Evolutionary conservation across 2,797 vertebrate species (phyloP).

Genomic region (Aldrovandia affinis): DNA sequence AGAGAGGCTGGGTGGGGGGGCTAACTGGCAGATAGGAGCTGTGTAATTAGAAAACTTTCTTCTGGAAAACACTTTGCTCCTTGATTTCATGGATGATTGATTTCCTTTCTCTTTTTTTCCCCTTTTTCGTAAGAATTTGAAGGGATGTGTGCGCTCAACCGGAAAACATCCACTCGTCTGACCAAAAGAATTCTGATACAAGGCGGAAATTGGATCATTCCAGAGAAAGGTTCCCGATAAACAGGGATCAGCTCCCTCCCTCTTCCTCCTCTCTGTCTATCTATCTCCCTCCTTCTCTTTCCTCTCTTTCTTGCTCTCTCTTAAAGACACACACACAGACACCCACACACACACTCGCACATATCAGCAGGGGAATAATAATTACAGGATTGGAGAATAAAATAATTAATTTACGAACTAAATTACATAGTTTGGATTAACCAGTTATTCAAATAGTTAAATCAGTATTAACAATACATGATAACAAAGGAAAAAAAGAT

Average conservation of each 20-base stretch:
- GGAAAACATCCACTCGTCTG: slow-evolving; percentile 16
- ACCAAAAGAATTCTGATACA: slow-evolving; percentile 16
- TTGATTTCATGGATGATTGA: slow-evolving; percentile 24
- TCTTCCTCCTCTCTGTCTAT: not conserved
- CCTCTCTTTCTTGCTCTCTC: not conserved
- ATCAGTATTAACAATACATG: no score
- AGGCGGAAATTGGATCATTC: slow-evolving; percentile 18
- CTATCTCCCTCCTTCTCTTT: not conserved
- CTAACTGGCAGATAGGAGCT: not conserved
- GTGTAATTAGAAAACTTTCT: slow-evolving; percentile 18
- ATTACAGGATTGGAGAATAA: not conserved
- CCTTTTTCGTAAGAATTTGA: not conserved
- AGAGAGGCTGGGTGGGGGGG: not conserved
- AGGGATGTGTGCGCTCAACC: not conserved
- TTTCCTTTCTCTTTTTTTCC: not conserved
- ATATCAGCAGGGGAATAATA: not conserved
- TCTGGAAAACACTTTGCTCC: slow-evolving; percentile 17
- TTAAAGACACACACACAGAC: no score
- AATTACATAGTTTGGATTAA: no score
- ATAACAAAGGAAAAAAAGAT: no score
- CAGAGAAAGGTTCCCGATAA: not conserved
- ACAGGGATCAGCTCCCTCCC: not conserved
- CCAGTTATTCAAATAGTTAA: no score
- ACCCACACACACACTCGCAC: not conserved
- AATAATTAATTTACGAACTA: not conserved